Base-by-base conservation (phyloP, 35 echinoderm and acorn worm species). In the Holothuria glaberrima region DNA sequence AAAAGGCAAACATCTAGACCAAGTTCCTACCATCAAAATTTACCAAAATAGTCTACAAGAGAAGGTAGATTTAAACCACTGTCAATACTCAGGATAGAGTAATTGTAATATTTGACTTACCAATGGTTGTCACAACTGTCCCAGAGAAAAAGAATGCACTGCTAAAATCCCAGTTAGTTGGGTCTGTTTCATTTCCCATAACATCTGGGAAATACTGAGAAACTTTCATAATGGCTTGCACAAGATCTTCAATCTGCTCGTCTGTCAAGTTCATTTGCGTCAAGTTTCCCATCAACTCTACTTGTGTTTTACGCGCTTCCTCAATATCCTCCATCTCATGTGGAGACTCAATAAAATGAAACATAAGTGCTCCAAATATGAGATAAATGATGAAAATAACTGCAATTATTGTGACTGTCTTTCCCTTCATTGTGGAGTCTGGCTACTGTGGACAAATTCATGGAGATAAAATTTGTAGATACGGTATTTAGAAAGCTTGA, bases 121-220 rank as follows among this genome's bases (percentile, higher is more conserved):
- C 95, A 22, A 97, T 97, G 21, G 95, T 97, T 57, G 95, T 97
- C 14, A 97, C 95, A 27, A 94, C 90, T 16, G 92, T 97, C 24
- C 95, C 95, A 54, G 95, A 94, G 89, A 97, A 97, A 60, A 97
- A 97, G 86, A 97, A 97, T 9, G 95, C 72, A 61, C 95, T 97
- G 58, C 83, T 91, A 68, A 94, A 92, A 61, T 97, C 95, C 95
- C 95, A 97, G 35, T 94, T 97, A 9, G 89, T 88, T 17, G 86
- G 86, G 70, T 70, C 75, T 3, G 92, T 89, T 9, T 24, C 75
- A 58, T 94, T 97, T 30, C 48, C 48, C 20, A 31, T 38, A 3
- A 79, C 48, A 35, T 81, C 68, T 6, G 92, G 24, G 6, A 89
- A 92, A 32, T 48, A 89, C 6, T 44, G 30, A 17, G 46, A 31